Conservation (phyloP, 2,888 invertebrate species). For the Drosophila pegasa region DNA sequence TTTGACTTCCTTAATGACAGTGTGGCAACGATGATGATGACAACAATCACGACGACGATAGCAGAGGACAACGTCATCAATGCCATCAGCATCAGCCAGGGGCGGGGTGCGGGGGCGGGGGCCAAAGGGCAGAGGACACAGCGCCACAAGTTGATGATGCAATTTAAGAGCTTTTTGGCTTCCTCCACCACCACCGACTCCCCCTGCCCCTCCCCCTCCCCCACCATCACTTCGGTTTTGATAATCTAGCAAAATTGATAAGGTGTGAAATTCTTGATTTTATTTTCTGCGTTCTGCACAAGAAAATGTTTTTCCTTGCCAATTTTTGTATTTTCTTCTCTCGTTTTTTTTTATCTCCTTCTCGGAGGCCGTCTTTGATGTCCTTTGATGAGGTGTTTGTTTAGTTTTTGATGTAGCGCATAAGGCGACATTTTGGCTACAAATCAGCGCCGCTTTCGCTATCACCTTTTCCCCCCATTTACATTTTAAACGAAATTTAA, state of each 20-base stretch:
- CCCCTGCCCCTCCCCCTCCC: no score
- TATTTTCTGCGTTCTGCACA: slow-evolving; percentile 71
- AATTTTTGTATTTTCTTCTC: no score
- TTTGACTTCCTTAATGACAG: slow-evolving; percentile 79
- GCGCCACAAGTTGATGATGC: slow-evolving; percentile 55
- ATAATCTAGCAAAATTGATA: slow-evolving; percentile 81
- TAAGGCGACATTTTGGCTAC: slow-evolving; percentile 51
- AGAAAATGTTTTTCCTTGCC: slow-evolving; percentile 67
- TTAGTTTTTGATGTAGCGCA: slow-evolving; percentile 76
- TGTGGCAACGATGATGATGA: slow-evolving; percentile 58
- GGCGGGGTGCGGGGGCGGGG: slow-evolving; percentile 1
- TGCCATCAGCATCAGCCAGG: slow-evolving; percentile 45
- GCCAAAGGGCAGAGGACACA: slow-evolving; percentile 10
- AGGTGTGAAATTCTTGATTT: slow-evolving; percentile 80
- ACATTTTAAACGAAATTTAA: slow-evolving; percentile 82
- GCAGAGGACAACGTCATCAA: slow-evolving; percentile 52
- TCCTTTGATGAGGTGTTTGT: slow-evolving; percentile 81
- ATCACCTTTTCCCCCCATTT: slow-evolving; percentile 71
- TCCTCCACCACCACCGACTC: no score
- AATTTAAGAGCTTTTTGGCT: slow-evolving; percentile 58
- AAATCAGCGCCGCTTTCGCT: slow-evolving; percentile 52
- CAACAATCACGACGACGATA: slow-evolving; percentile 41
- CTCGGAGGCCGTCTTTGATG: slow-evolving; percentile 68
- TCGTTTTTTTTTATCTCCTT: slow-evolving; percentile 21
- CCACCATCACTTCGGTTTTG: no score